These are phyloP conservation scores for Galeruca laticollis DNA, from an alignment of 2,888 invertebrate genomes.

Conservation along the genomic window DNA sequence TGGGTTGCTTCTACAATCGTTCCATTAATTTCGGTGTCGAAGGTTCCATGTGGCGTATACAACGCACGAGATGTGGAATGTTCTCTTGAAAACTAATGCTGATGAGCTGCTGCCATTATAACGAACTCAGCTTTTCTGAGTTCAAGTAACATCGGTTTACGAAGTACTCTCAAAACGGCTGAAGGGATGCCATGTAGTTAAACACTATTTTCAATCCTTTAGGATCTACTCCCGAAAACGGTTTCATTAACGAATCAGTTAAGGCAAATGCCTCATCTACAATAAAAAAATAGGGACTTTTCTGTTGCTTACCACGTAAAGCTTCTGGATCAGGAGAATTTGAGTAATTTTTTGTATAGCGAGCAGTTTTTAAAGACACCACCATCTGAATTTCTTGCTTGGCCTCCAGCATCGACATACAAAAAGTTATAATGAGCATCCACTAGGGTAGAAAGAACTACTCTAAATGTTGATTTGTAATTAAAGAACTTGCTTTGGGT, in stretches of 20 bases:
- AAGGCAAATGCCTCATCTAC: constrained; percentile 52
- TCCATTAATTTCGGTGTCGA: constrained; percentile 45
- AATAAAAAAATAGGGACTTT: constrained; percentile 53
- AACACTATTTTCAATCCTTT: constrained; percentile 48
- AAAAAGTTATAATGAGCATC: constrained; percentile 62
- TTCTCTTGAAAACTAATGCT: constrained; percentile 52
- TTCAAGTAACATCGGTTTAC: no score
- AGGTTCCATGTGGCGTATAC: constrained; percentile 46
- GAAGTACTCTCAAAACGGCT: constrained; percentile 45
- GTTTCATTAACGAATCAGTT: no score
- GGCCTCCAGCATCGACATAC: no score
- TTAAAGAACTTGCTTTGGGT: constrained; percentile 54
- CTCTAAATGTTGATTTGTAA: constrained; percentile 58
- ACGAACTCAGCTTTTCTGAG: constrained; percentile 43
- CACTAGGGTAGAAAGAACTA: constrained; percentile 60
- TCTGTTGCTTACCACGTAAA: constrained; percentile 35
- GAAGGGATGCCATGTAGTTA: constrained; percentile 36
- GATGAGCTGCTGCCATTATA: constrained; percentile 45
- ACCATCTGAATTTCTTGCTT: no score
- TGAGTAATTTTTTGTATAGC: no score
- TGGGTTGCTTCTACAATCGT: constrained; percentile 45
- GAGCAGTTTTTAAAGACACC: no score
- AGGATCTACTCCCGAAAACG: constrained; percentile 34
- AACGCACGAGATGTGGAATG: constrained; percentile 42
- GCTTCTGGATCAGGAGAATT: constrained; percentile 33